These are phyloP conservation scores for Drosophila grimshawi DNA, from an alignment of 1,140 invertebrate genomes.

Conservation along the genomic window DNA sequence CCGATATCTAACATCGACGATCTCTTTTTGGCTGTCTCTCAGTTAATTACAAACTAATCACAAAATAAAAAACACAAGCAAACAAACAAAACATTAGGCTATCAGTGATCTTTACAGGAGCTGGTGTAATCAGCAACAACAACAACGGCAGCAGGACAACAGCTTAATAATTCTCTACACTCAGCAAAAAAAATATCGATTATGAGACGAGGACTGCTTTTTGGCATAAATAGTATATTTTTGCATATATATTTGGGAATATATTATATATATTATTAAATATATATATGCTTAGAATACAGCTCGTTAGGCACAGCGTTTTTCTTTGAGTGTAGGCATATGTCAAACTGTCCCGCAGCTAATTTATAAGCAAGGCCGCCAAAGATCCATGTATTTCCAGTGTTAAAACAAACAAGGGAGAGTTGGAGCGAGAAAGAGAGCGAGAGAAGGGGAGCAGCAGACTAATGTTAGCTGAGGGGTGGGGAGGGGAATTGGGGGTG, in stretches of 20 bases:
- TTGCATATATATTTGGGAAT: too few relatives aligned
- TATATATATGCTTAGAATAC: background rate
- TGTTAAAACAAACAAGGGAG: constrained; percentile 76
- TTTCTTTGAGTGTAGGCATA: constrained; percentile 20
- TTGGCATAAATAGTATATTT: too few relatives aligned
- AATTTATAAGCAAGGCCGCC: constrained; percentile 73
- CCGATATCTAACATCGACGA: constrained; percentile 16
- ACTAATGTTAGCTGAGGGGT: background rate
- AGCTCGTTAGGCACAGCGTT: background rate
- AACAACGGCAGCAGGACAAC: too few relatives aligned
- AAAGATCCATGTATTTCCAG: constrained; percentile 70
- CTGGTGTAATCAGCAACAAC: constrained; percentile 24
- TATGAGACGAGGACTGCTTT: too few relatives aligned
- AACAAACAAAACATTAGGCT: constrained; percentile 79
- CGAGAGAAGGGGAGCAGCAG: constrained; percentile 5
- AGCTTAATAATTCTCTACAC: background rate
- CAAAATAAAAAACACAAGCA: constrained; percentile 24
- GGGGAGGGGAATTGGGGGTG: background rate
- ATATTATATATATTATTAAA: too few relatives aligned
- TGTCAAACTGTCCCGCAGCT: constrained; percentile 64
- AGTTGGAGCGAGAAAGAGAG: constrained; percentile 28
- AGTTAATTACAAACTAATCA: constrained; percentile 82
- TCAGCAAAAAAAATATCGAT: too few relatives aligned
- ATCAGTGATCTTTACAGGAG: constrained; percentile 69
- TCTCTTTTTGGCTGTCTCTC: constrained; percentile 27